These are phyloP conservation scores for Gymnorhina tibicen DNA, from an alignment of 2,113 vertebrate species.

Conservation along the genomic window DNA sequence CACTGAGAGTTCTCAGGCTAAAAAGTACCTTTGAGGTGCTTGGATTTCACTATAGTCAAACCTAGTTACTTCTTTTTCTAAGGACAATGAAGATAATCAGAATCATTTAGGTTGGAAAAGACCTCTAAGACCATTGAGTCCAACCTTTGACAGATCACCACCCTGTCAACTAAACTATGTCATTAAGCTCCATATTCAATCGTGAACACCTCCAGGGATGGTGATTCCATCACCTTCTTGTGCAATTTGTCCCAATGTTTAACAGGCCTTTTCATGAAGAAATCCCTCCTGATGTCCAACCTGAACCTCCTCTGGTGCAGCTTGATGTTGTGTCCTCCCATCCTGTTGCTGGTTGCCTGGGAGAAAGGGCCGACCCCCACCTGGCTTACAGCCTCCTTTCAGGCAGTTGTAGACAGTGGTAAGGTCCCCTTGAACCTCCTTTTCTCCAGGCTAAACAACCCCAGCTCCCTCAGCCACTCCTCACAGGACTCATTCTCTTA, in stretches of 20 bases:
- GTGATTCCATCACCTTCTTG: background rate
- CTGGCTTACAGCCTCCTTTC: background rate
- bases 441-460: background rate
- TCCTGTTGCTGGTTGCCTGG: fast-evolving
- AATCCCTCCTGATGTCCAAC: background rate
- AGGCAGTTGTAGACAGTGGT: background rate
- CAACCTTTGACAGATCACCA: background rate
- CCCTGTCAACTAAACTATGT: background rate
- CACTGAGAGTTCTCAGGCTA: background rate
- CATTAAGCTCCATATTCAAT: background rate
- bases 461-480: background rate
- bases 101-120: background rate
- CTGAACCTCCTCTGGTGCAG: background rate
- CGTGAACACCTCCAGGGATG: background rate
- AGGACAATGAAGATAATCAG: background rate
- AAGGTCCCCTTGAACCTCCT: background rate
- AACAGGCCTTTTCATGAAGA: background rate
- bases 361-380: no score
- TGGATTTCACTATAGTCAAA: background rate
- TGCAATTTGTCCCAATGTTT: background rate
- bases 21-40: background rate
- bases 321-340: background rate
- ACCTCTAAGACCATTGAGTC: background rate
- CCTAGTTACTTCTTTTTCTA: background rate
- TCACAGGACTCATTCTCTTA: background rate